These are phyloP conservation scores for Arctopsyche grandis DNA, from an alignment of 1,140 invertebrate genomes.

Conservation along the genomic window DNA sequence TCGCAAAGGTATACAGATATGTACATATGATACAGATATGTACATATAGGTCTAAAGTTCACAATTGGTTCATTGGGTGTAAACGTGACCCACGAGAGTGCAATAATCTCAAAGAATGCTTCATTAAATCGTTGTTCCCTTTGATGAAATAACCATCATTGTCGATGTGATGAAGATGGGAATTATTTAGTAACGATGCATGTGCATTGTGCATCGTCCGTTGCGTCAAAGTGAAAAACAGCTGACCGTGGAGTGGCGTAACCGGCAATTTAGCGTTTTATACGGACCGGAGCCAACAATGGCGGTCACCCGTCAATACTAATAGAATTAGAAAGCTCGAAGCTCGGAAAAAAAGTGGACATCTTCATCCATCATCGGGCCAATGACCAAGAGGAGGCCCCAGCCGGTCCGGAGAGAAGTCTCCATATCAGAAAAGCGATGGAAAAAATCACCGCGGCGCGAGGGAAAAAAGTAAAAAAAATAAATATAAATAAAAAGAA, in stretches of 20 bases:
- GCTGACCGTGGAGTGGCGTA: conserved; percentile 21
- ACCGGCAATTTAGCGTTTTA: conserved; percentile 31
- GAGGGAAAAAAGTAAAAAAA: neutral
- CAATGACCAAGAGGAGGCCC: neutral
- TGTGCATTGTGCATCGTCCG: neutral
- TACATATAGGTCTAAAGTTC: neutral
- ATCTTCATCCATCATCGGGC: conserved; percentile 29
- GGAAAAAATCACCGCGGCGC: neutral
- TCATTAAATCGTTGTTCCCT: too few relatives aligned
- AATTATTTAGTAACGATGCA: neutral
- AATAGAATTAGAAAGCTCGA: conserved; percentile 43
- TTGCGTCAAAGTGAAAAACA: neutral
- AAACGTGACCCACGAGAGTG: too few relatives aligned
- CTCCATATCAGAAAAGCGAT: neutral
- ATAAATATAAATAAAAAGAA: conserved; percentile 6
- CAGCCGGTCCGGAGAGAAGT: too few relatives aligned
- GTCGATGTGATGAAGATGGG: too few relatives aligned
- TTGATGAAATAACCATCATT: too few relatives aligned
- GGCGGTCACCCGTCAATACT: conserved; percentile 27
- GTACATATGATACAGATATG: neutral
- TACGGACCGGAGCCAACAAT: conserved; percentile 24
- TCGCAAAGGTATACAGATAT: neutral
- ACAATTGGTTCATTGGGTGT: too few relatives aligned
- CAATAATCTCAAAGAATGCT: too few relatives aligned
- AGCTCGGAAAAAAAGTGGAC: conserved; percentile 18